Evolutionary conservation across 2,113 vertebrate genomes (phyloP).

Genomic region (Tychaedon coryphoeus): DNA sequence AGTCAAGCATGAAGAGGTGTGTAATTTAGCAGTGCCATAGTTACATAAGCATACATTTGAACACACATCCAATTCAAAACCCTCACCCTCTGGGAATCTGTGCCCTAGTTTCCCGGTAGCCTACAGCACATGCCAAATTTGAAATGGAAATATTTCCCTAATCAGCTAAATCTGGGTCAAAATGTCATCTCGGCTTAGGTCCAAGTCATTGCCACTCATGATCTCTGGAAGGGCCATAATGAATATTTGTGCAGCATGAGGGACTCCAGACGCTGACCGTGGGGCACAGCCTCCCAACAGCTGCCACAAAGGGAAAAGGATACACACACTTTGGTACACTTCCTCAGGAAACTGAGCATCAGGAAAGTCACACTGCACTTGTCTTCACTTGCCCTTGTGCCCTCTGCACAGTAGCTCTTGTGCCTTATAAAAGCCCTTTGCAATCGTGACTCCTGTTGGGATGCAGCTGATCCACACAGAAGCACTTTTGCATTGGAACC

Average conservation of each 20-base stretch:
- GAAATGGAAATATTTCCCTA: constrained; percentile 43
- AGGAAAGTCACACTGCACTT: background rate
- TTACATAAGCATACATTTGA: constrained; percentile 26
- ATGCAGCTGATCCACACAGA: background rate
- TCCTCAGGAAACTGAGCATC: background rate
- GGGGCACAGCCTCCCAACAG: background rate
- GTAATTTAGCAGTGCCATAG: background rate
- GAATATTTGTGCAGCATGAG: background rate
- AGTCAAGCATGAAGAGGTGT: background rate
- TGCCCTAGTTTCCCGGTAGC: constrained; percentile 6
- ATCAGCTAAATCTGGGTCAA: constrained; percentile 55
- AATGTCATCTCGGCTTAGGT: constrained; percentile 8
- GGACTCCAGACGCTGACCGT: background rate
- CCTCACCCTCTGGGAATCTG: background rate
- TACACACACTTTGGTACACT: accelerated
- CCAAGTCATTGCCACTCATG: background rate
- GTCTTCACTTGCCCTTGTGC: background rate
- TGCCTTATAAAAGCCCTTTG: background rate
- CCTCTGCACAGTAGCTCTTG: background rate
- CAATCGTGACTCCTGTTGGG: background rate
- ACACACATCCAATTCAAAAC: background rate
- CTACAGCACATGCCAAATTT: constrained; percentile 30
- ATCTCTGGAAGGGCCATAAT: background rate
- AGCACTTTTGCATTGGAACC: background rate
- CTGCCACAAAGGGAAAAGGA: background rate